Conservation (phyloP, 2,113 vertebrate species). For the Lycaon pictus region DNA sequence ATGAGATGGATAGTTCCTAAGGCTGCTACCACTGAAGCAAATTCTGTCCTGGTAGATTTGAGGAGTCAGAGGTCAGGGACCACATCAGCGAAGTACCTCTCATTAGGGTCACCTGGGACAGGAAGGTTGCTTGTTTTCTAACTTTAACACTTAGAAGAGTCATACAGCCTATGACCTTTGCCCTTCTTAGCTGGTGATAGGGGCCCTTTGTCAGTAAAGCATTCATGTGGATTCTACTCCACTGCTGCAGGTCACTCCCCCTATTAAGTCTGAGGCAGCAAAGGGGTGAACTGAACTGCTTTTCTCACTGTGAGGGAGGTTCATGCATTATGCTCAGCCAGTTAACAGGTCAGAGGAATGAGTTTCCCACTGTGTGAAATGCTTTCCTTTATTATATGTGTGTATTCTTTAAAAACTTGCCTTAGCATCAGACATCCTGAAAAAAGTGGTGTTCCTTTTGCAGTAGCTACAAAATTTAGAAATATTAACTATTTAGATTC, state of each 20-base stretch:
- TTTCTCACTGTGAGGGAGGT: slow-evolving; percentile 69
- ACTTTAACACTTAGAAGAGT: slow-evolving; percentile 63
- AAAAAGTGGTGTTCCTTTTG: background rate
- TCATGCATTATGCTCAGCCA: slow-evolving; percentile 64
- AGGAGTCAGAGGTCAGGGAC: slow-evolving; percentile 46
- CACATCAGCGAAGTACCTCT: background rate
- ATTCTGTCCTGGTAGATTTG: slow-evolving; percentile 37
- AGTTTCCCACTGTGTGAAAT: slow-evolving; percentile 32
- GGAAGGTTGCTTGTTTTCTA: slow-evolving; percentile 65
- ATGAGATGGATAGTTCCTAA: slow-evolving; percentile 26
- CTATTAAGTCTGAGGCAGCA: slow-evolving; percentile 30
- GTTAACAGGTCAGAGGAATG: background rate
- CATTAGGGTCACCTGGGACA: slow-evolving; percentile 66
- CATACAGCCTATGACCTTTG: slow-evolving; percentile 40
- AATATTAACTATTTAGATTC: slow-evolving; percentile 71
- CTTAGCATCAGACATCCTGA: background rate
- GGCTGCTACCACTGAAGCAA: slow-evolving; percentile 4
- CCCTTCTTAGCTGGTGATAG: slow-evolving; percentile 30
- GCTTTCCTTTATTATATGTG: background rate
- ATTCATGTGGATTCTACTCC: slow-evolving; percentile 61
- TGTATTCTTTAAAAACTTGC: slow-evolving; percentile 39
- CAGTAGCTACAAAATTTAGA: slow-evolving; percentile 46
- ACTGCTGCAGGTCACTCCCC: slow-evolving; percentile 27
- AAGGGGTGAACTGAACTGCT: slow-evolving; percentile 61
- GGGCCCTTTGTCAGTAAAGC: slow-evolving; percentile 65